Conservation (phyloP, 2,888 invertebrate genomes). For the Eurytoma adleriae region DNA sequence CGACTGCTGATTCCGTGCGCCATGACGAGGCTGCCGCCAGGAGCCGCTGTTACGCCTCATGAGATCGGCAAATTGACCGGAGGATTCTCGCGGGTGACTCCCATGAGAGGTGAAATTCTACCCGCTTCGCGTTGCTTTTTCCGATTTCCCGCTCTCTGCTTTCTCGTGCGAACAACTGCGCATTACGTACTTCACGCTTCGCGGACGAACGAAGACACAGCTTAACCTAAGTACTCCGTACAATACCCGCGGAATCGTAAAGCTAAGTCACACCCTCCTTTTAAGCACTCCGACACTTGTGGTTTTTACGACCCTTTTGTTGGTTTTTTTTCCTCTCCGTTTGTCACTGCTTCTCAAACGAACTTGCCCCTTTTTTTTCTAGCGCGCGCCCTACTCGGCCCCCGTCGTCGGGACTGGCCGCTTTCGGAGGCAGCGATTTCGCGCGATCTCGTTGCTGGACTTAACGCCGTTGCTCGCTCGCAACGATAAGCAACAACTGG, state of each 20-base stretch:
- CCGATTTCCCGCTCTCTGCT: conserved; percentile 21
- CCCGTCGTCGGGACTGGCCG: background rate
- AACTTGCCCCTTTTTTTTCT: background rate
- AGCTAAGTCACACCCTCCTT: conserved; percentile 4
- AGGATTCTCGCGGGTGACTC: conserved; percentile 12
- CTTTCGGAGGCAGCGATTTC: background rate
- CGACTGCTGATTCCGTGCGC: conserved; percentile 11
- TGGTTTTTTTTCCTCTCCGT: background rate
- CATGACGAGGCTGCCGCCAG: conserved; percentile 18
- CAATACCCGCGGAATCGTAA: background rate
- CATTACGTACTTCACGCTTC: conserved; percentile 17
- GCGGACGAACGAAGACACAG: conserved; percentile 21
- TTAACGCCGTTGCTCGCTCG: conserved; percentile 14
- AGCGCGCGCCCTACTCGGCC: background rate
- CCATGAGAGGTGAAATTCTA: background rate
- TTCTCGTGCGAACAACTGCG: background rate
- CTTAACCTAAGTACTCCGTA: background rate
- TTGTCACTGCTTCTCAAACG: background rate
- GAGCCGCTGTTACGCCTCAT: conserved; percentile 30
- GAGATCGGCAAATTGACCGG: conserved; percentile 31
- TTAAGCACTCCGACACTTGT: background rate
- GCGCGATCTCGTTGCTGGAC: conserved; percentile 24
- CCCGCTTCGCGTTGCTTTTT: background rate
- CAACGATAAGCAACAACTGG: conserved; percentile 45
- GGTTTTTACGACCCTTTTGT: background rate